phyloP scores from a whole-genome alignment of 2,113 vertebrate genomes.

The Speoplatyrhinus poulsoni region DNA sequence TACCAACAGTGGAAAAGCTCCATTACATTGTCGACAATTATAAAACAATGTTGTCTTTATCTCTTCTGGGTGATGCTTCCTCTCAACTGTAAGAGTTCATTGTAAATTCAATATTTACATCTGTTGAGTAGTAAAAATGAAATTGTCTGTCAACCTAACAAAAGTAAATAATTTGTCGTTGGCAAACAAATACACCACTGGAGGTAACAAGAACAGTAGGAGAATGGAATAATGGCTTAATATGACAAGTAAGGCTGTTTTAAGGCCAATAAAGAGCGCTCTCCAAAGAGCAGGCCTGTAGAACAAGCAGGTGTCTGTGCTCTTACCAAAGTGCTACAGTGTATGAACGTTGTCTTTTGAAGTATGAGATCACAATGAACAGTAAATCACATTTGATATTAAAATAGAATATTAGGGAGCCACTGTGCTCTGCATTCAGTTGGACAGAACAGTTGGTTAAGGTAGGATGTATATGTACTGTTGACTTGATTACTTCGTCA shows the following conservation, averaged over 20 bases:
- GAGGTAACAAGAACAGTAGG: no score
- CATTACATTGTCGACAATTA: slow-evolving; percentile 30
- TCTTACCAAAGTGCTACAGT: slow-evolving; percentile 41
- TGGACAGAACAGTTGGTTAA: slow-evolving; percentile 15
- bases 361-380: slow-evolving; percentile 45
- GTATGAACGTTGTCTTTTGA: slow-evolving; percentile 53
- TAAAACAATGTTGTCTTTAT: slow-evolving; percentile 33
- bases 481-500: no score
- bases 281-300: slow-evolving; percentile 37
- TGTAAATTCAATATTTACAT: slow-evolving; percentile 29
- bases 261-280: slow-evolving; percentile 40
- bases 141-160: slow-evolving; percentile 29
- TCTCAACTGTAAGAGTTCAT: slow-evolving; percentile 45
- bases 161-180: no score
- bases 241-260: no score
- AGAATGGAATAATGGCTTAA: no score
- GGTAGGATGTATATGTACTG: neutral
- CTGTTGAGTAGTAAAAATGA: slow-evolving; percentile 41
- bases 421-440: slow-evolving; percentile 21
- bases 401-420: slow-evolving; percentile 46
- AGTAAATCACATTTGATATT: slow-evolving; percentile 57
- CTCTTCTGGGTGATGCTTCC: slow-evolving; percentile 44
- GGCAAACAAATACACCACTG: no score
- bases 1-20: neutral
- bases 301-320: slow-evolving; percentile 55